phyloP scores from a whole-genome alignment of 2,888 invertebrate genomes.

The Pelosia muscerda region DNA sequence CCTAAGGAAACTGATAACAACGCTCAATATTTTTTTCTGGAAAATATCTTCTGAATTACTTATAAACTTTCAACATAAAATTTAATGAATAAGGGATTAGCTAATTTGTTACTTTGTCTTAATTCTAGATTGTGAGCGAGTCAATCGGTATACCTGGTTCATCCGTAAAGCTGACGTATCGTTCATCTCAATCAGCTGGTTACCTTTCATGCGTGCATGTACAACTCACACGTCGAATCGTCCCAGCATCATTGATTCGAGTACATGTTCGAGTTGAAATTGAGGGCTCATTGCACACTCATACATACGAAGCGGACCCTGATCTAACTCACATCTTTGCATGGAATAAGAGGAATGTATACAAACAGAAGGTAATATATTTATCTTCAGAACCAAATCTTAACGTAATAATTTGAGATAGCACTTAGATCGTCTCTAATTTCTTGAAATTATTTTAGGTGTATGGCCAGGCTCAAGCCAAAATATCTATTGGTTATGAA shows the following conservation, averaged over 20 bases:
- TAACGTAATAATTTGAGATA: background rate
- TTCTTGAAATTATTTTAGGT: slow-evolving; percentile 71
- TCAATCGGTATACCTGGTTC: slow-evolving; percentile 98
- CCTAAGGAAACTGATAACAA: background rate
- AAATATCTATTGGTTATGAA: slow-evolving; percentile 97
- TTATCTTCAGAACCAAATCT: background rate
- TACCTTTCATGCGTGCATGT: slow-evolving; percentile 97
- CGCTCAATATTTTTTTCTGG: background rate
- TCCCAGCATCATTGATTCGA: slow-evolving; percentile 93
- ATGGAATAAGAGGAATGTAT: slow-evolving; percentile 99
- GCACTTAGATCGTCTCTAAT: background rate
- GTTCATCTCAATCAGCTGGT: slow-evolving; percentile 97
- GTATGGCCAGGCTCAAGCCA: slow-evolving; percentile 95
- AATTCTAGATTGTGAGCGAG: slow-evolving; percentile 96
- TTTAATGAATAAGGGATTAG: background rate
- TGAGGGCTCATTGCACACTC: slow-evolving; percentile 96
- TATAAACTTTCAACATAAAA: background rate
- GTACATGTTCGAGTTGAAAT: slow-evolving; percentile 97
- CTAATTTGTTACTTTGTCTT: background rate
- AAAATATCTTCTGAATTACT: too few relatives aligned
- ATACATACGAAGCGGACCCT: slow-evolving; percentile 98
- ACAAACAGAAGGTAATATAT: slow-evolving; percentile 93
- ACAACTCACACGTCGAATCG: slow-evolving; percentile 92
- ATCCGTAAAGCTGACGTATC: slow-evolving; percentile 96
- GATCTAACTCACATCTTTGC: slow-evolving; percentile 98